A percentile compares a stretch with the other conserved stretches of the same genome.
Evolutionary conservation across 2,113 vertebrate genomes (phyloP).

Genomic region (Chinchilla lanigera): DNA sequence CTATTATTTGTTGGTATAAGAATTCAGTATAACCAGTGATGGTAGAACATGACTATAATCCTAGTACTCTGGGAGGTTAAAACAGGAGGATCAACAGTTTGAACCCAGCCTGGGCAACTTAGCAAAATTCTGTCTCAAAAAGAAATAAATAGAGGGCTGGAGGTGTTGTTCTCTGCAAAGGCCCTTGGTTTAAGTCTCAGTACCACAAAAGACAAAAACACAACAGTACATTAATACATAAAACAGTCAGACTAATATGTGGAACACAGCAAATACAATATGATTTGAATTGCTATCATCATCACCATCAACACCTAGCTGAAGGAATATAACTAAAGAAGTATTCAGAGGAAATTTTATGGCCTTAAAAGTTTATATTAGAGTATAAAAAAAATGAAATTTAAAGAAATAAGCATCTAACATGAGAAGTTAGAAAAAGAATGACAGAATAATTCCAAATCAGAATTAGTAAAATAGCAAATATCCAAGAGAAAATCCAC

Average conservation of each 20-base stretch:
- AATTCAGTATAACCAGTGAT: not conserved
- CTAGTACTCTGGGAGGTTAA: not conserved
- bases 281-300: not conserved
- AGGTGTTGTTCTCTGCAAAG: not conserved
- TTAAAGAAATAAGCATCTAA: not conserved
- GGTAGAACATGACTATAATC: not conserved
- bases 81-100: not conserved
- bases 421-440: constrained; percentile 7
- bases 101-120: not conserved
- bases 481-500: not conserved
- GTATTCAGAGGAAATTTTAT: not conserved
- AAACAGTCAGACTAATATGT: not conserved
- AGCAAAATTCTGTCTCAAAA: not conserved
- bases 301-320: not conserved
- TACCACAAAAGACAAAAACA: not conserved
- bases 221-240: not conserved
- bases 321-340: not conserved
- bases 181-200: not conserved
- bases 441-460: not conserved
- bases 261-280: not conserved
- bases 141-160: not conserved
- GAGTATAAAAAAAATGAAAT: not conserved
- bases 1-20: not conserved
- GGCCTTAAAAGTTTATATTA: not conserved
- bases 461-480: not conserved